Conservation (phyloP, 2,113 vertebrate genomes). For the Ramphastos sulfuratus region DNA sequence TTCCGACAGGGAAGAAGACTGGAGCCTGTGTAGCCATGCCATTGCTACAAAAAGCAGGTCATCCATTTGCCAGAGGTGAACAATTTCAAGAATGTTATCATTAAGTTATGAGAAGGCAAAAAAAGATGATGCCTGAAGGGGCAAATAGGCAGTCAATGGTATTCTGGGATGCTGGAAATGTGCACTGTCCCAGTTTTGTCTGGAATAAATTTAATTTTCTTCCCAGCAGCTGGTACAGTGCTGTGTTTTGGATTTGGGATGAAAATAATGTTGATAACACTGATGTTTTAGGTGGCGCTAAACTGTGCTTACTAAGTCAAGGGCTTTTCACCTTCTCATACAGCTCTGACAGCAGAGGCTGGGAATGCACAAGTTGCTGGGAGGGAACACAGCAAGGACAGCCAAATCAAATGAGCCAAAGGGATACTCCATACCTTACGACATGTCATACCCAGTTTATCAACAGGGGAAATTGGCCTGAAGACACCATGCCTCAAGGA, state of each 20-base stretch:
- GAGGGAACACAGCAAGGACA: background rate
- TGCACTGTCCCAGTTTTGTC: background rate
- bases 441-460: background rate
- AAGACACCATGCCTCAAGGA: background rate
- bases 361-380: background rate
- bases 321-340: background rate
- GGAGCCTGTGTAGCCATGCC: background rate
- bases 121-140: slow-evolving; percentile 59
- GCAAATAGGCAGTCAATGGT: slow-evolving; percentile 65
- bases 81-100: slow-evolving; percentile 57
- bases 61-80: slow-evolving; percentile 44
- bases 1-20: slow-evolving; percentile 8
- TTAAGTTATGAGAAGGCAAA: slow-evolving; percentile 67
- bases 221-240: background rate
- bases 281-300: background rate
- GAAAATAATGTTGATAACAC: background rate
- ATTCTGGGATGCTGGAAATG: slow-evolving; percentile 73
- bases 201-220: background rate
- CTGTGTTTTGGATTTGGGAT: background rate
- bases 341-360: background rate
- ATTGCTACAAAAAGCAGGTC: slow-evolving; percentile 37
- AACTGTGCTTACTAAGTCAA: background rate
- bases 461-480: background rate
- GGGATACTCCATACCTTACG: background rate
- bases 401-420: background rate